Evolutionary conservation across 2,113 vertebrate genomes (phyloP).

Genomic region (Syngnathus scovelli): DNA sequence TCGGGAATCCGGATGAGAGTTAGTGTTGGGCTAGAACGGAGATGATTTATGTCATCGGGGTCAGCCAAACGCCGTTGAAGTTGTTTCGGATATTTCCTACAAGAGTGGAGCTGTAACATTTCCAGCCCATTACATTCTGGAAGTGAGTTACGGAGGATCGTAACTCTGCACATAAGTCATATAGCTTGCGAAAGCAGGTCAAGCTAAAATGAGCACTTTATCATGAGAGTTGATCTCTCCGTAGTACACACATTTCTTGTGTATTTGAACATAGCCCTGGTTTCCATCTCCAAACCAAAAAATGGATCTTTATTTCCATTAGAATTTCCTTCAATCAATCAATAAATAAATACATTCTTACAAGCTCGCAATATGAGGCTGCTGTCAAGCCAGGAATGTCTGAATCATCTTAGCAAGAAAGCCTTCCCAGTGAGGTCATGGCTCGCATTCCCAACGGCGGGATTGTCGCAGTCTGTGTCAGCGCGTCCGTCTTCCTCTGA

Average conservation of each 20-base stretch:
- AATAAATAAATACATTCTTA: not conserved
- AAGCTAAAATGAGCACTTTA: not conserved
- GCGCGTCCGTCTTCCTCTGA: slow-evolving; percentile 9
- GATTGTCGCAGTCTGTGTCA: slow-evolving; percentile 23
- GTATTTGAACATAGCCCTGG: not conserved
- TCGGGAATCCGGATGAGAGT: too few species aligned
- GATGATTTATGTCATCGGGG: not conserved
- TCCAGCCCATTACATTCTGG: slow-evolving; percentile 5
- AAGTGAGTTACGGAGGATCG: slow-evolving; percentile 1
- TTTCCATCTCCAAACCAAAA: too few species aligned
- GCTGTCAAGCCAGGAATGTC: slow-evolving; percentile 38
- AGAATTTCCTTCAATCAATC: not conserved
- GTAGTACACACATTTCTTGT: not conserved
- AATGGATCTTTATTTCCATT: not conserved
- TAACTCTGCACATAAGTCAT: slow-evolving; percentile 19
- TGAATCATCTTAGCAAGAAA: slow-evolving; percentile 15
- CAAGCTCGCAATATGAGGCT: not conserved
- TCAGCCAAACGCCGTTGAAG: not conserved
- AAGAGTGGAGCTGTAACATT: not conserved
- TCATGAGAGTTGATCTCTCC: not conserved
- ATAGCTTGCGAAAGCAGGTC: slow-evolving; percentile 2
- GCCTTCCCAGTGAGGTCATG: slow-evolving; percentile 48
- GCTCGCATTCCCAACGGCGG: slow-evolving; percentile 34
- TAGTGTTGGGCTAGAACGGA: too few species aligned
- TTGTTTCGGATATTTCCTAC: not conserved